Base-by-base conservation (phyloP, 92 coral and sea anemone species). In the Epizoanthus stellaris region DNA sequence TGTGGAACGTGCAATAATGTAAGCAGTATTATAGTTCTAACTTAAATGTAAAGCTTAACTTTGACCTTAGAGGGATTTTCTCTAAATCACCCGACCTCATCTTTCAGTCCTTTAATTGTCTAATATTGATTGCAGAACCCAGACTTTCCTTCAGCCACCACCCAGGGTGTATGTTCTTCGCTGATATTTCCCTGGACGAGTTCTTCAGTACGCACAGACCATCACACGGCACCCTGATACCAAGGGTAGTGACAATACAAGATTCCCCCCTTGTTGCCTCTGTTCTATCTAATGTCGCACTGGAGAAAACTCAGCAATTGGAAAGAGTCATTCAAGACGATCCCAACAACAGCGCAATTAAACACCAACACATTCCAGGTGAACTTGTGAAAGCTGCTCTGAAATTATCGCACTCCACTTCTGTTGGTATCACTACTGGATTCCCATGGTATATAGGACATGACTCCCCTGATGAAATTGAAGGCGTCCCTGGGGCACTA, bases 321-420 rank as follows among this genome's bases (percentile, higher is more conserved):
- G 98, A 96, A 75, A 23, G 10, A 6, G 72, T 87, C 34, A 90
- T 94, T 54, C 98, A 92, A 43, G 87, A 90, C 11, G 98, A 96
- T 88, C 87, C 91, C 10, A 94, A 93, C 4, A 66, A 82, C 4
- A 89, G 98, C 38, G 95, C 95, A 1, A 77, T 95, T 43, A 85
- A 81, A 36, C 67, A 90, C 61, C 88, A 94, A 0, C 89, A 87
- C 79, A 73, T 89, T 57, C 62, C 94, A 54, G 82, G 76, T 72
- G 77, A 80, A 79, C 85, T 92, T 57, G 82, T 89, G 80, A 91
- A 86, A 76, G 92, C 92, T 47, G 89, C 90, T 12, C 81, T 81
- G 58, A 86, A 68, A 14, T 75, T 93, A 59, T 93, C 97, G 6
- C 94, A 91, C 53, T 92, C 88, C 10, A 73, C 89, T n/a, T 84